These are phyloP conservation scores for Cremastinae sp. DNA, from an alignment of 2,888 invertebrate genomes.

Conservation along the genomic window DNA sequence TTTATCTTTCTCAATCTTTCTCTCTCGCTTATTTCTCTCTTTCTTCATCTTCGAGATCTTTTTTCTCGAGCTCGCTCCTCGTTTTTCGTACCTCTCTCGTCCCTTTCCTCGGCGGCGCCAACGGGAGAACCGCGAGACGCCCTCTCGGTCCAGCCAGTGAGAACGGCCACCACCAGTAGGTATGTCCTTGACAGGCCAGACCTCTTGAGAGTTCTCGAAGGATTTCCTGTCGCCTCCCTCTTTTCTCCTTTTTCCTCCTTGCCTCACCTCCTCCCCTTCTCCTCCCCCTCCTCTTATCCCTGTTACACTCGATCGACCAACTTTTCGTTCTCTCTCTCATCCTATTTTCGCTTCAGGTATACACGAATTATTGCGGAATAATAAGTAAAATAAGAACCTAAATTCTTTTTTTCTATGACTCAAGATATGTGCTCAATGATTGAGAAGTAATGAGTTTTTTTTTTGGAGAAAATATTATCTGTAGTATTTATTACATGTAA, in stretches of 20 bases:
- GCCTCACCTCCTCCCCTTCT: conserved; percentile 28
- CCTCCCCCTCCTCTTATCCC: conserved; percentile 28
- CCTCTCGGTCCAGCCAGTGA: conserved; percentile 41
- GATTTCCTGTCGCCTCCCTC: conserved; percentile 53
- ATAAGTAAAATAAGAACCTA: not conserved
- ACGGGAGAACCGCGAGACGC: conserved; percentile 50
- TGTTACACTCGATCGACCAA: conserved; percentile 5
- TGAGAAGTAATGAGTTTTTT: too few relatives aligned
- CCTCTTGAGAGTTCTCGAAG: conserved; percentile 56
- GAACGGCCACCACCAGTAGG: conserved; percentile 47
- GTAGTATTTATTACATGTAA: too few relatives aligned
- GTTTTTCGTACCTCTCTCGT: conserved; percentile 37
- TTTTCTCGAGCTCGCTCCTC: conserved; percentile 29
- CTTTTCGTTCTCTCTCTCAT: conserved; percentile 13
- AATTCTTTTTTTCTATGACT: not conserved
- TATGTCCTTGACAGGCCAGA: conserved; percentile 59
- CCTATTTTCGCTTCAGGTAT: not conserved
- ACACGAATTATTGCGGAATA: not conserved
- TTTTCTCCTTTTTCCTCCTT: conserved; percentile 17
- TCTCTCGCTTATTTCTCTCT: conserved; percentile 16
- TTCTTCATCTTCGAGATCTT: conserved; percentile 5
- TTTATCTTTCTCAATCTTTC: conserved; percentile 25
- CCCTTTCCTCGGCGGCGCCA: conserved; percentile 56
- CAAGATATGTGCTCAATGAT: too few relatives aligned
- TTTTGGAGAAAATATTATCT: too few relatives aligned